Evolutionary conservation across 2,113 vertebrate species (phyloP).

Genomic region (Suncus etruscus): DNA sequence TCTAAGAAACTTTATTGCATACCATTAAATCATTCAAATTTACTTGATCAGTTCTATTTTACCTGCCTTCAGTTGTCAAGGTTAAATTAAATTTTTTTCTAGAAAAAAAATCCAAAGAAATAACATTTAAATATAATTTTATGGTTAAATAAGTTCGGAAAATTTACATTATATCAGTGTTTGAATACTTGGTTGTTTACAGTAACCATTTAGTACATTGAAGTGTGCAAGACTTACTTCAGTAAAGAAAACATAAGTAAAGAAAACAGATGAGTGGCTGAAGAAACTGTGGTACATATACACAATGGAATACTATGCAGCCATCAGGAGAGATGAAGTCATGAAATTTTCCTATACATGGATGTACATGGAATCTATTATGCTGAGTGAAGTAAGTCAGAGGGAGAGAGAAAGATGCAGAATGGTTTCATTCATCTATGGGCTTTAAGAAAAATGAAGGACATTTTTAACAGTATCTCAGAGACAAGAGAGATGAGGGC

Average conservation of each 20-base stretch:
- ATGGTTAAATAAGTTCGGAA: not conserved
- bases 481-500: no score
- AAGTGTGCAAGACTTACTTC: not conserved
- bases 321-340: no score
- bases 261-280: no score
- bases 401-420: no score
- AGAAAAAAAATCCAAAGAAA: constrained; percentile 2
- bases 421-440: no score
- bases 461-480: no score
- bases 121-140: constrained; percentile 11
- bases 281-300: no score
- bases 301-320: no score
- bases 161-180: not conserved
- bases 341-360: no score
- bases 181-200: not conserved
- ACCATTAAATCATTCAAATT: not conserved
- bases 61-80: not conserved
- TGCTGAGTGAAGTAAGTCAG: no score
- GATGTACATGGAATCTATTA: no score
- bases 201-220: not conserved
- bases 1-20: not conserved
- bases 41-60: not conserved
- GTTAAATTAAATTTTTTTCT: not conserved
- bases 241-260: not conserved
- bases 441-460: no score